phyloP scores from a whole-genome alignment of 92 coral and sea anemone species.

The Virgularia gustaviana region DNA sequence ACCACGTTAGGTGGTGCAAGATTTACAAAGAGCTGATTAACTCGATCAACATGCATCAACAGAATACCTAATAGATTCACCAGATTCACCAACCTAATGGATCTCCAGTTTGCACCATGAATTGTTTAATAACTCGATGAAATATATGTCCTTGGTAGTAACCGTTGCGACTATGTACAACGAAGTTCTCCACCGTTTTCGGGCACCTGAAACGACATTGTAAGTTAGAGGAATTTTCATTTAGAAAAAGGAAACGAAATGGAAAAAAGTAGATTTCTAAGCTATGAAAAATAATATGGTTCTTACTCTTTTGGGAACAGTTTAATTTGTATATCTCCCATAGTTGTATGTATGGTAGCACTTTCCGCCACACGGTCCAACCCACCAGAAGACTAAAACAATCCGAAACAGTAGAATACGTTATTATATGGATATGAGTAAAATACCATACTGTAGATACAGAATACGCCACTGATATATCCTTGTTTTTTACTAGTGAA shows the following conservation, averaged over 20 bases:
- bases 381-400: conserved; percentile 78
- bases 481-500: no score
- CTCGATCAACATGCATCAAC: background rate
- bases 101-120: conserved; percentile 97
- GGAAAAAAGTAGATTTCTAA: background rate
- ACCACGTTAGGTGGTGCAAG: no score
- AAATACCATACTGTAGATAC: no score
- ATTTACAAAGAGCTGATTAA: background rate
- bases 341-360: conserved; percentile 78
- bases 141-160: conserved; percentile 89
- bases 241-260: background rate
- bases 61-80: background rate
- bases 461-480: no score
- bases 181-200: conserved; percentile 86
- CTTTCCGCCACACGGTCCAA: conserved; percentile 72
- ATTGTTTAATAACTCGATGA: conserved; percentile 95
- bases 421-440: no score
- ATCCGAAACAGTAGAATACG: no score
- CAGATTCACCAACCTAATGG: conserved; percentile 64
- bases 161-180: conserved; percentile 82
- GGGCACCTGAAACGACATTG: conserved; percentile 94
- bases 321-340: conserved; percentile 82
- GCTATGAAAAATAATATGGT: background rate
- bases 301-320: conserved; percentile 86
- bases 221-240: no score